These are phyloP conservation scores for Calosoma granatense DNA, from an alignment of 1,140 invertebrate genomes.

Conservation along the genomic window DNA sequence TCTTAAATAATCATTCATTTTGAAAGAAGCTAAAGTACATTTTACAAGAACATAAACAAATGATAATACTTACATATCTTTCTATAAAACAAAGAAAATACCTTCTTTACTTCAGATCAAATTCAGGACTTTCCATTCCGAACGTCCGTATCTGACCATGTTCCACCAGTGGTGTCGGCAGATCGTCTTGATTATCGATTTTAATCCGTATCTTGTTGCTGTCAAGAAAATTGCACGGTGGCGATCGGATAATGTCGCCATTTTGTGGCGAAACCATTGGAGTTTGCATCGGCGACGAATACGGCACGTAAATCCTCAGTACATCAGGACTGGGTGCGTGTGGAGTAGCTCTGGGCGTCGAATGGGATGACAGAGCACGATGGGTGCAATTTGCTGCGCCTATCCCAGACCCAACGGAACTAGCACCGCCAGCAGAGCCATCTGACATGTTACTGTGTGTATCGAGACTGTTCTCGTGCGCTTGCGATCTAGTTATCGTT, in stretches of 20 bases:
- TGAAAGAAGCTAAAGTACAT: no score
- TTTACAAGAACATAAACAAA: no score
- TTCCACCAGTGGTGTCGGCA: constrained; percentile 59
- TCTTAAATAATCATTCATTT: no score
- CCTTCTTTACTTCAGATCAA: constrained; percentile 40
- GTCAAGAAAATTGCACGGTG: constrained; percentile 37
- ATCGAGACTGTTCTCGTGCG: constrained; percentile 60
- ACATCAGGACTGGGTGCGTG: constrained; percentile 52
- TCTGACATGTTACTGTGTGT: constrained; percentile 63
- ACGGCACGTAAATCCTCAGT: constrained; percentile 66
- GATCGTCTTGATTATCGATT: constrained; percentile 55
- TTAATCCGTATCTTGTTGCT: constrained; percentile 54
- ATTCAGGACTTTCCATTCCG: constrained; percentile 40
- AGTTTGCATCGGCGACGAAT: constrained; percentile 40
- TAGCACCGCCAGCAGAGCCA: constrained; percentile 47
- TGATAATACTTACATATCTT: no score
- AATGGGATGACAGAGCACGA: constrained; percentile 40
- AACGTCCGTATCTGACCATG: constrained; percentile 47
- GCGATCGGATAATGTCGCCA: constrained; percentile 37
- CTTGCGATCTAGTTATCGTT: constrained; percentile 57
- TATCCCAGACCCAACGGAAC: constrained; percentile 44
- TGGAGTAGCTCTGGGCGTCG: constrained; percentile 52
- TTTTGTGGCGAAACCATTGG: constrained; percentile 43
- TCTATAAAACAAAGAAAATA: no score
- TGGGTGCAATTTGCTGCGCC: constrained; percentile 26